phyloP scores from a whole-genome alignment of 2,113 vertebrate species.

The Marmota monax region DNA sequence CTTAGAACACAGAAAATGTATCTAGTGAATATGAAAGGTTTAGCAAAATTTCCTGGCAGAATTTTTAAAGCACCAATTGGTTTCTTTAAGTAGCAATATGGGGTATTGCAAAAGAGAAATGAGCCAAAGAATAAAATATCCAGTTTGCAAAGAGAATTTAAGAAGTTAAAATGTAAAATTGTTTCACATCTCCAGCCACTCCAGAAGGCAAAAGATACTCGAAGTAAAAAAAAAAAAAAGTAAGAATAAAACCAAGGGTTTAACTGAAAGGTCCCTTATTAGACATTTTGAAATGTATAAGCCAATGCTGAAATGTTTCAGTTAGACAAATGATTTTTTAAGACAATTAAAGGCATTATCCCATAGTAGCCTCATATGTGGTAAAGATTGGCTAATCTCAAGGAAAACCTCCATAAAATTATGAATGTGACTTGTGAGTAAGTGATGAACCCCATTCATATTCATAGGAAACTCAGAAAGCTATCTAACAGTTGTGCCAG shows the following conservation, averaged over 20 bases:
- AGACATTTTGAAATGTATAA: not conserved
- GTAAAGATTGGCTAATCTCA: not conserved
- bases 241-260: not conserved
- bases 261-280: not conserved
- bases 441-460: not conserved
- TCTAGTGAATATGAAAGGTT: not conserved
- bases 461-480: not conserved
- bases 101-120: not conserved
- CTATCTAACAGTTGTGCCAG: not conserved
- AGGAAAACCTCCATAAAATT: not conserved
- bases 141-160: conserved; percentile 12
- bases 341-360: not conserved
- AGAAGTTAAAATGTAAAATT: conserved; percentile 1
- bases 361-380: not conserved
- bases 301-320: not conserved
- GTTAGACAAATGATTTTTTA: not conserved
- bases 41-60: not conserved
- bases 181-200: not conserved
- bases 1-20: not conserved
- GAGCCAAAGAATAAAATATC: conserved; percentile 41
- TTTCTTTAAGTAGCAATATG: conserved; percentile 27
- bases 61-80: conserved; percentile 1
- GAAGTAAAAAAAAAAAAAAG: not conserved
- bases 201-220: not conserved
- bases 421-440: not conserved